These are phyloP conservation scores for Taxidea taxus DNA, from an alignment of 2,113 vertebrate genomes.

Conservation along the genomic window DNA sequence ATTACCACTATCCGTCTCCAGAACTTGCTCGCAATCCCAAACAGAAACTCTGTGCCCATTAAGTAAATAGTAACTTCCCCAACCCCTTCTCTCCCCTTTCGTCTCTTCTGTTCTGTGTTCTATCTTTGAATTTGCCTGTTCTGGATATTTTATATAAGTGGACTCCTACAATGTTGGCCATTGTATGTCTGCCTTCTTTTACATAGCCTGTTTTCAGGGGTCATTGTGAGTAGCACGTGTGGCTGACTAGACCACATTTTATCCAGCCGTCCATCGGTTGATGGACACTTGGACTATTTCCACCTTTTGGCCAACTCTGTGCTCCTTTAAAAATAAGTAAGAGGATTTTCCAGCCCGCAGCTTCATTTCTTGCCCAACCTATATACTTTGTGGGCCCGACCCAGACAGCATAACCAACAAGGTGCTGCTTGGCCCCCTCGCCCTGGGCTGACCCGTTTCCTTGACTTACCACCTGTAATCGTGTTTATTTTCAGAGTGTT, in stretches of 20 bases:
- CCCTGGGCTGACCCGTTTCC: neutral
- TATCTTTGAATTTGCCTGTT: neutral
- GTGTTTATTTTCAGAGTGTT: slow-evolving; percentile 74
- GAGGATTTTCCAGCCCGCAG: neutral
- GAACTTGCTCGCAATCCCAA: neutral
- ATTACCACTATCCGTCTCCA: neutral
- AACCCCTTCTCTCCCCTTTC: neutral
- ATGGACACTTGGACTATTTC: neutral
- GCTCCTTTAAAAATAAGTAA: neutral
- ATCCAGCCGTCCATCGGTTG: neutral
- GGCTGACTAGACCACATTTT: neutral
- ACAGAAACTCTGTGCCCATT: neutral
- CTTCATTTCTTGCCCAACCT: neutral
- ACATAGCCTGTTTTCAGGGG: neutral
- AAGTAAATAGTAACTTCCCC: neutral
- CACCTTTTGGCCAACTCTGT: neutral
- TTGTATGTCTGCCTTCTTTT: neutral
- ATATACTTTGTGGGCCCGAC: neutral
- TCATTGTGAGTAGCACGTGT: neutral
- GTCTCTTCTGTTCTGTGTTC: neutral
- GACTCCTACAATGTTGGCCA: neutral
- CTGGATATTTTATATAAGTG: neutral
- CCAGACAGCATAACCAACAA: neutral
- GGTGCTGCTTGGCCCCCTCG: neutral
- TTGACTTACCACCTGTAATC: neutral